phyloP scores from a whole-genome alignment of 2,797 vertebrate species.

The Neosilurus hyrtlii region DNA sequence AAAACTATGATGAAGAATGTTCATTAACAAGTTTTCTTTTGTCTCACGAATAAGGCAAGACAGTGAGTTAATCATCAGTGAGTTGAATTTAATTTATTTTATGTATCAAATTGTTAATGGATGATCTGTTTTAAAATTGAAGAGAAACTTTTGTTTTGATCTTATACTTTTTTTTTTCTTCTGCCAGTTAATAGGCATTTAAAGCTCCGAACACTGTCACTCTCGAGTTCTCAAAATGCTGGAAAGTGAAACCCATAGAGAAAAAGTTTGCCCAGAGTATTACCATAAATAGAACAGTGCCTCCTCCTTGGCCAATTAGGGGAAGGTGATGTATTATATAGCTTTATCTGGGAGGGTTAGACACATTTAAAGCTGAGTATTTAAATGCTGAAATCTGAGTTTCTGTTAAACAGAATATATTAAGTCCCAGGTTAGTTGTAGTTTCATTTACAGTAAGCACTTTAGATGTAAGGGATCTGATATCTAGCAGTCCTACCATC shows the following conservation, averaged over 20 bases:
- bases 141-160: not conserved
- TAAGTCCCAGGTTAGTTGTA: not conserved
- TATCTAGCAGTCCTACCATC: not conserved
- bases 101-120: not conserved
- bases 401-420: not conserved
- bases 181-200: not conserved
- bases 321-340: not conserved
- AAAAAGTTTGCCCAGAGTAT: not conserved
- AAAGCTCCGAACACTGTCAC: not conserved
- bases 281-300: not conserved
- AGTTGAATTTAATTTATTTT: not conserved
- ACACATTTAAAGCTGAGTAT: not conserved
- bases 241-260: not conserved
- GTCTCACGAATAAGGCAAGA: too few relatives aligned
- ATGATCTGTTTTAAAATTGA: not conserved
- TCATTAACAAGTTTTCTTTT: too few relatives aligned
- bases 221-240: not conserved
- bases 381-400: not conserved
- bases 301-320: not conserved
- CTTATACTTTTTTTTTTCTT: not conserved
- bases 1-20: too few relatives aligned
- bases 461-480: not conserved
- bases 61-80: too few relatives aligned
- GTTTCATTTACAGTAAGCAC: not conserved
- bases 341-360: not conserved